Conservation (phyloP, 2,888 invertebrate species). For the Hemicrepidius hirtus region DNA sequence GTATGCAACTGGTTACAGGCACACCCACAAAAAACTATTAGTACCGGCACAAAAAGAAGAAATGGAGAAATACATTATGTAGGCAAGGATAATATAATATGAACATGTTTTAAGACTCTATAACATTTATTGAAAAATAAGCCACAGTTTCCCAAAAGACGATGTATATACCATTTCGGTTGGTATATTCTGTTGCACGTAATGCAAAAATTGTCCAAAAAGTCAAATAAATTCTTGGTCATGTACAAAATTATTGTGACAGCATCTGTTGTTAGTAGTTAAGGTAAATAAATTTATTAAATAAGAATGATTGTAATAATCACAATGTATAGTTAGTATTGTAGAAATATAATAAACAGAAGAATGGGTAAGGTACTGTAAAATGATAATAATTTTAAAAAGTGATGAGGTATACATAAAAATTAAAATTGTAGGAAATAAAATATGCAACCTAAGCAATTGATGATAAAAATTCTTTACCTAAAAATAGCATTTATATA, state of each 20-base stretch:
- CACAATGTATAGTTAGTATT: conserved; percentile 21
- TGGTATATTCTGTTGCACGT: conserved; percentile 10
- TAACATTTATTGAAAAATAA: conserved; percentile 51
- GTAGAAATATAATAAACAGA: conserved; percentile 20
- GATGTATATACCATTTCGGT: conserved; percentile 5
- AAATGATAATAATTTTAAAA: conserved; percentile 34
- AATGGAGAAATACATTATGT: no score
- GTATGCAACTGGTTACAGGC: no score
- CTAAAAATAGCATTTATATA: conserved; percentile 44
- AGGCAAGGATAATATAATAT: not conserved
- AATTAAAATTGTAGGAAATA: conserved; percentile 40
- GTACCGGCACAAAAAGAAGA: no score
- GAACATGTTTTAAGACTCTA: not conserved
- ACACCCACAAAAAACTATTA: no score
- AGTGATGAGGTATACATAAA: conserved; percentile 46
- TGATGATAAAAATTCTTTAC: conserved; percentile 36
- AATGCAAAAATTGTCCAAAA: conserved; percentile 18
- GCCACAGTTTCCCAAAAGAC: conserved; percentile 47
- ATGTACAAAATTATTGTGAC: conserved; percentile 13
- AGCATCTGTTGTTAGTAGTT: conserved; percentile 21
- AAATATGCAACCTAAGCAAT: conserved; percentile 34
- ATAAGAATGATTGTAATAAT: conserved; percentile 19
- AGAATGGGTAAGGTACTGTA: conserved; percentile 4
- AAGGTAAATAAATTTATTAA: conserved; percentile 19
- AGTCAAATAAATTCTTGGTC: conserved; percentile 12